Percentiles rank a stretch among this genome's conserved stretches.
Evolutionary conservation across 2,888 invertebrate genomes (phyloP).

Genomic region (Trissolcus japonicus): DNA sequence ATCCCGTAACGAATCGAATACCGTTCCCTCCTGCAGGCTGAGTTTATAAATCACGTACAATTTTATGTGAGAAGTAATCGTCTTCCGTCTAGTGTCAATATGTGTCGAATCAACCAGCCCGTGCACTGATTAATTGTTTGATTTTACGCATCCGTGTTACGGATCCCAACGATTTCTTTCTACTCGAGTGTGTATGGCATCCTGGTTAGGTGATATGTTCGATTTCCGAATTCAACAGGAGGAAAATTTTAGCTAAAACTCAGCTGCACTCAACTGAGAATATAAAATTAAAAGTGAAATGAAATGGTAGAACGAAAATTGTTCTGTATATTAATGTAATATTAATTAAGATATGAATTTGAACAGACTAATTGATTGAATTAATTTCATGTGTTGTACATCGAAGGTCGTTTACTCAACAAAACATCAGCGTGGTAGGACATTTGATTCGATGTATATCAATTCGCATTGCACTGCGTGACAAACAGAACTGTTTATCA

Average conservation of each 20-base stretch:
- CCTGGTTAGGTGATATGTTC: conserved; percentile 5
- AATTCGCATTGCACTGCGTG: conserved; percentile 22
- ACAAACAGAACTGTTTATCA: conserved; percentile 41
- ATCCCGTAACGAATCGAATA: conserved; percentile 32
- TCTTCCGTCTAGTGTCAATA: conserved; percentile 39
- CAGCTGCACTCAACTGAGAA: not conserved
- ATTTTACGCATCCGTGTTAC: conserved; percentile 20
- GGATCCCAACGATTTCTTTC: conserved; percentile 12
- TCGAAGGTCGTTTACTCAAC: not conserved
- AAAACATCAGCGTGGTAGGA: not conserved
- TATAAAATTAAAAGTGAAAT: not conserved
- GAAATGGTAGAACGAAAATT: not conserved
- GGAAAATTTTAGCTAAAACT: not conserved
- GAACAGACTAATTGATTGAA: not conserved
- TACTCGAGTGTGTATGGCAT: not conserved
- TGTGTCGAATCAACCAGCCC: conserved; percentile 33
- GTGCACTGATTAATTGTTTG: conserved; percentile 39
- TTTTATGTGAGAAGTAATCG: conserved; percentile 23
- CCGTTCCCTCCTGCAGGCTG: conserved; percentile 19
- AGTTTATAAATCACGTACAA: conserved; percentile 38
- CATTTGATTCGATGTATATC: conserved; percentile 22
- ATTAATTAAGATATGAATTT: too few species aligned
- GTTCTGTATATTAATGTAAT: not conserved
- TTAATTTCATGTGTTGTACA: not conserved
- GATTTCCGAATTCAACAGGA: conserved; percentile 9